Evolutionary conservation across 2,113 vertebrate species (phyloP).

Genomic region (Felis chaus): DNA sequence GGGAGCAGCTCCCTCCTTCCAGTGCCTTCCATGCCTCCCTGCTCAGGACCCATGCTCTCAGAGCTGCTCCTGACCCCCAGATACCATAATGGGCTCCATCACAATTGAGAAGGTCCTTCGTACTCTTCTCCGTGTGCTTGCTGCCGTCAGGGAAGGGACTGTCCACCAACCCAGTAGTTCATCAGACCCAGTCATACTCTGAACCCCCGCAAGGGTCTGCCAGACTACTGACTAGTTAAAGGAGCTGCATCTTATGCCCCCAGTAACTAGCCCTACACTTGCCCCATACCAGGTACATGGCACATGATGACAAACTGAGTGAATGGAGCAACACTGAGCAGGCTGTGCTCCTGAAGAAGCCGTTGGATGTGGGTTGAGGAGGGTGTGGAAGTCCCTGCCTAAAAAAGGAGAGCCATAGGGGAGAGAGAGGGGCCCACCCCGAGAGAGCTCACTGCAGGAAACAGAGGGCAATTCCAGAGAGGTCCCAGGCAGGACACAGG

Average conservation of each 20-base stretch:
- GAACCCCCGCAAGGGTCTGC: neutral
- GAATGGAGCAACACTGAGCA: neutral
- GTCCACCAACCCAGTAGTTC: neutral
- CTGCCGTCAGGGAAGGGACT: neutral
- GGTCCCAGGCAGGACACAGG: neutral
- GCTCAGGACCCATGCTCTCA: neutral
- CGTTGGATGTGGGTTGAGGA: too few species aligned
- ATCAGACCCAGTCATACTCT: neutral
- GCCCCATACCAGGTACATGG: neutral
- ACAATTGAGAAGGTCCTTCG: accelerated
- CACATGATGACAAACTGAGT: neutral
- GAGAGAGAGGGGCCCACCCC: neutral
- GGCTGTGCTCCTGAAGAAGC: neutral
- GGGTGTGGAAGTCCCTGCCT: neutral
- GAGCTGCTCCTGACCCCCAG: neutral
- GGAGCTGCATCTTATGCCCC: neutral
- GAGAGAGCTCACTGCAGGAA: neutral
- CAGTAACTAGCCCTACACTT: neutral
- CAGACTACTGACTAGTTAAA: neutral
- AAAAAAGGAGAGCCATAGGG: neutral
- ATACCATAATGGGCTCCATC: too few species aligned
- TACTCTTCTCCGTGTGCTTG: neutral
- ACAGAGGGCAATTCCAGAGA: neutral
- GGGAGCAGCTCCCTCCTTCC: neutral
- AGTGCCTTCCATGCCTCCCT: neutral